A percentile compares a stretch with the other conserved stretches of the same genome.
These are phyloP conservation scores for Ennomos fuscantarius DNA, from an alignment of 2,888 invertebrate species.

Conservation along the genomic window DNA sequence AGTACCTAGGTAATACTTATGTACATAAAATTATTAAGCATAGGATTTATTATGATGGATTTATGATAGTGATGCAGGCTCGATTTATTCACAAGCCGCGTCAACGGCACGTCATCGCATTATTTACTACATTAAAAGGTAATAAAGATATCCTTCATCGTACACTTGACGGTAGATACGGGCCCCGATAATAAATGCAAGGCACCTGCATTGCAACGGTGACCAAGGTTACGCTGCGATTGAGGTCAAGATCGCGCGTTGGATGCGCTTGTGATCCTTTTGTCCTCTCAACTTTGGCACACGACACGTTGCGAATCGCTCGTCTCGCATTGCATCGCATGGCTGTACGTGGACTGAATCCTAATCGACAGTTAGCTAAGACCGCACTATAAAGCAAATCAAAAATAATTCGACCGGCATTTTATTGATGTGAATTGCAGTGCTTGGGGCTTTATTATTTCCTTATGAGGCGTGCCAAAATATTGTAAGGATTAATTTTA, in stretches of 20 bases:
- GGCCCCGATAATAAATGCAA: conserved; percentile 8
- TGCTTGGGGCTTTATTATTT: conserved; percentile 25
- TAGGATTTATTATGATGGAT: too few species aligned
- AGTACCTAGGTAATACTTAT: too few species aligned
- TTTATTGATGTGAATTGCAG: conserved; percentile 30
- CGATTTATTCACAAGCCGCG: neutral
- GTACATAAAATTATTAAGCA: too few species aligned
- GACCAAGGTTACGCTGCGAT: conserved; percentile 48
- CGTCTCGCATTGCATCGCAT: conserved; percentile 40
- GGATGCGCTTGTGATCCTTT: conserved; percentile 50
- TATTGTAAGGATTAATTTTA: conserved; percentile 15
- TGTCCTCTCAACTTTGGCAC: conserved; percentile 42
- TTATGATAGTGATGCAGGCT: neutral
- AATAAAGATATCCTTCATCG: conserved; percentile 17
- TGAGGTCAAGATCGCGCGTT: conserved; percentile 56
- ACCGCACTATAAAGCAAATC: conserved; percentile 18
- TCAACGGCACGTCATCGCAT: neutral
- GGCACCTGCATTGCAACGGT: conserved; percentile 19
- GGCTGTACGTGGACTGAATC: conserved; percentile 48
- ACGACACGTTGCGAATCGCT: conserved; percentile 47
- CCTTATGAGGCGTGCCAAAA: conserved; percentile 22
- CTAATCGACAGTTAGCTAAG: conserved; percentile 37
- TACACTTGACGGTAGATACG: conserved; percentile 17
- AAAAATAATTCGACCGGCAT: conserved; percentile 19
- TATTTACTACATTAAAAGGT: conserved; percentile 16